phyloP scores from a whole-genome alignment of 1,140 invertebrate species.

The Helicorthomorpha holstii region DNA sequence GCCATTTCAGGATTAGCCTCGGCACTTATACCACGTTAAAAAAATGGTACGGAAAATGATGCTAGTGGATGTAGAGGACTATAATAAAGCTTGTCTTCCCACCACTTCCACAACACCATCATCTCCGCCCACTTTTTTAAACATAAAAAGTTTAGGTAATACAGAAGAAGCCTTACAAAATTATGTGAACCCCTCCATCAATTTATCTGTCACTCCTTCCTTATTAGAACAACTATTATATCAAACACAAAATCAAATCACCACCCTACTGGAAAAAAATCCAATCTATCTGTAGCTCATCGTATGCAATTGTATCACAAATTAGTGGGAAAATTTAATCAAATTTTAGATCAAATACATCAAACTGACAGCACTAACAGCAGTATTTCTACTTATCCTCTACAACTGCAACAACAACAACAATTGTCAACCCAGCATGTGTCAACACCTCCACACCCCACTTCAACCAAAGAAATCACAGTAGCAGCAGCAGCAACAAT shows the following conservation, averaged over 20 bases:
- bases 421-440: neutral
- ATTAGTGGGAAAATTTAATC: neutral
- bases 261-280: neutral
- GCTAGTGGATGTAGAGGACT: neutral
- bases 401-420: neutral
- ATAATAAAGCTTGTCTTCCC: neutral
- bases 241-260: neutral
- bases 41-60: neutral
- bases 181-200: neutral
- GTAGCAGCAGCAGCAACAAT: neutral
- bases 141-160: neutral
- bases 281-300: neutral
- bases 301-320: neutral
- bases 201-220: neutral
- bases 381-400: neutral
- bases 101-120: neutral
- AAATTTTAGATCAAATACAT: neutral
- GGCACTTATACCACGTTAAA: neutral
- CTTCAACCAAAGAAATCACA: neutral
- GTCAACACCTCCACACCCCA: neutral
- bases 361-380: neutral
- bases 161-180: neutral
- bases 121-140: neutral
- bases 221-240: neutral
- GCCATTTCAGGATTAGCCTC: neutral